phyloP scores from a whole-genome alignment of 1,140 invertebrate species.

The Anoplolepis gracilipes region DNA sequence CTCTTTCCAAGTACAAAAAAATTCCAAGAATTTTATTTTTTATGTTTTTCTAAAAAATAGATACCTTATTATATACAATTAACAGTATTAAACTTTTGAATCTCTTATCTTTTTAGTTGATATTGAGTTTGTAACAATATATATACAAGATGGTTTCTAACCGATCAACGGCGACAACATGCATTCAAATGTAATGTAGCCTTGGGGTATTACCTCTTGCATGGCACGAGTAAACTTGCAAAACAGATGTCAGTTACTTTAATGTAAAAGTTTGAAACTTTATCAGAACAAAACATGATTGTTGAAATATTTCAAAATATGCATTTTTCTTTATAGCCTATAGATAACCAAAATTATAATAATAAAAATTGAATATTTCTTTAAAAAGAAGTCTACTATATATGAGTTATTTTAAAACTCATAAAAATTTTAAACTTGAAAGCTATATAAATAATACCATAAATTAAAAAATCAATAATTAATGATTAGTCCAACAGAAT shows the following conservation, averaged over 20 bases:
- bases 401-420: no score
- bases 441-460: not conserved
- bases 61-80: not conserved
- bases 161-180: not conserved
- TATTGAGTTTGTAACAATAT: not conserved
- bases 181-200: not conserved
- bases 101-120: not conserved
- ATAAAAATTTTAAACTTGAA: no score
- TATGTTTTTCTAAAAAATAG: no score
- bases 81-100: not conserved
- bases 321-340: not conserved
- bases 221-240: slow-evolving; percentile 1
- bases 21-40: no score
- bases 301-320: not conserved
- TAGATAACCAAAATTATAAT: not conserved
- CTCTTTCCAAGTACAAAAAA: no score
- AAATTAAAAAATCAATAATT: not conserved
- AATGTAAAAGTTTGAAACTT: not conserved
- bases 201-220: slow-evolving; percentile 43
- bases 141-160: not conserved
- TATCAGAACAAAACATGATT: not conserved
- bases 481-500: not conserved
- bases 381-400: not conserved
- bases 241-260: slow-evolving; percentile 12
- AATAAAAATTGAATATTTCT: not conserved